Conservation (phyloP, 2,113 vertebrate species). For the Holacanthus passer region DNA sequence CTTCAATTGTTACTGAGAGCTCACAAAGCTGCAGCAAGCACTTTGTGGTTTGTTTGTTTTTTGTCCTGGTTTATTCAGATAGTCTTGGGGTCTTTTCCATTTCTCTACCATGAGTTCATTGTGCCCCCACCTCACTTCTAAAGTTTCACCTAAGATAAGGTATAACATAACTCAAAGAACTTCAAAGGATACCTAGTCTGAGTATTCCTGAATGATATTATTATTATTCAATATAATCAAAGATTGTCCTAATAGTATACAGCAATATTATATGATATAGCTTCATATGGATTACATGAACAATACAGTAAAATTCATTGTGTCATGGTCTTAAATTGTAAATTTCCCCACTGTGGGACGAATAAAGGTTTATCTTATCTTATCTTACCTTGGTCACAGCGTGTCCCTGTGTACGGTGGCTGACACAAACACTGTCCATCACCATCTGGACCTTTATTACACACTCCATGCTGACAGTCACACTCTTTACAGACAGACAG, state of each 20-base stretch:
- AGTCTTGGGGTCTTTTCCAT: too few relatives aligned
- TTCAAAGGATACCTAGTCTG: too few relatives aligned
- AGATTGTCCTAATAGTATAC: background rate
- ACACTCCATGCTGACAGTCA: constrained; percentile 89
- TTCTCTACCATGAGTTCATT: too few relatives aligned
- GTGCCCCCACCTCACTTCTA: too few relatives aligned
- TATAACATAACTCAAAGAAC: too few relatives aligned
- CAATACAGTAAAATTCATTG: background rate
- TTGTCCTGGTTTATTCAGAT: too few relatives aligned
- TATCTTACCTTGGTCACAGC: constrained; percentile 92
- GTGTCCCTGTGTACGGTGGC: constrained; percentile 90
- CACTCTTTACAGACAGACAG: constrained; percentile 84
- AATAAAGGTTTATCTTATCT: too few relatives aligned
- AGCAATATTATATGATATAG: background rate
- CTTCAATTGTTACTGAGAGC: background rate
- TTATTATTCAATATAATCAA: background rate
- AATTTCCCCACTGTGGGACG: too few relatives aligned
- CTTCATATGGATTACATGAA: background rate
- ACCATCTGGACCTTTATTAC: constrained; percentile 84
- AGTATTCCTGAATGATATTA: too few relatives aligned
- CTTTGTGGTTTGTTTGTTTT: too few relatives aligned
- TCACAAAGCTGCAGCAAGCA: background rate
- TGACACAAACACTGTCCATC: constrained; percentile 91
- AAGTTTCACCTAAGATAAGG: too few relatives aligned
- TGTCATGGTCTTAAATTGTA: background rate